Evolutionary conservation across 2,797 vertebrate genomes (phyloP).

Genomic region (Sebastiscus albofasciatus): DNA sequence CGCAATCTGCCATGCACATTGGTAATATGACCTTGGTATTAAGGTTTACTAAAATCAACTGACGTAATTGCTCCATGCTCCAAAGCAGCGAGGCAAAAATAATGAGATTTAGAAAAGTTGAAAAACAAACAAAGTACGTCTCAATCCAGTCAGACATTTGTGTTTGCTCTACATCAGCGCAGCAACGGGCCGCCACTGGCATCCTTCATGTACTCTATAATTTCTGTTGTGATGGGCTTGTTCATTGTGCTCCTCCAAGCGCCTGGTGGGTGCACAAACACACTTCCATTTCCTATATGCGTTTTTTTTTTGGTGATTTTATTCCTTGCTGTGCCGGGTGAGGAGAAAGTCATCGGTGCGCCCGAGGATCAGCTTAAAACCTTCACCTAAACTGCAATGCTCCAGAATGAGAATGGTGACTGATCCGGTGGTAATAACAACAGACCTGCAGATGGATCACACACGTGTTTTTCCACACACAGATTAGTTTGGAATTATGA

Average conservation of each 20-base stretch:
- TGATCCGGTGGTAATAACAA: conserved; percentile 63
- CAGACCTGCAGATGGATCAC: conserved; percentile 65
- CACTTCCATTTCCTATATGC: conserved; percentile 38
- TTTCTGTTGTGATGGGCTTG: conserved; percentile 56
- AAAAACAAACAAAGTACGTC: conserved; percentile 21
- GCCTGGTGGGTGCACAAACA: conserved; percentile 37
- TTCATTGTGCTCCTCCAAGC: conserved; percentile 40
- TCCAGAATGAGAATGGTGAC: conserved; percentile 50
- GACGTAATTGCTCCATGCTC: conserved; percentile 10
- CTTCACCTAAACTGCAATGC: conserved; percentile 52
- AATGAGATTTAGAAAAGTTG: conserved; percentile 18
- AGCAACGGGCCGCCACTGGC: conserved; percentile 20
- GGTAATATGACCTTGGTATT: conserved; percentile 11
- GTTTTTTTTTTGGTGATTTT: conserved; percentile 10
- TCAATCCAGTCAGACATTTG: conserved; percentile 38
- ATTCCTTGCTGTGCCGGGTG: conserved; percentile 9
- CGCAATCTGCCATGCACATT: background rate
- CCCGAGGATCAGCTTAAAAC: conserved; percentile 70
- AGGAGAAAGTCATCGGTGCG: conserved; percentile 40
- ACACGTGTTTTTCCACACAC: conserved; percentile 56
- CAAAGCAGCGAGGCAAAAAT: conserved; percentile 1
- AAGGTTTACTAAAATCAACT: conserved; percentile 7
- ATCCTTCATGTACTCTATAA: conserved; percentile 57
- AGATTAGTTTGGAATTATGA: conserved; percentile 81
- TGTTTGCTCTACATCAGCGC: conserved; percentile 29